phyloP scores from a whole-genome alignment of 2,113 vertebrate species.

The Plecotus auritus region DNA sequence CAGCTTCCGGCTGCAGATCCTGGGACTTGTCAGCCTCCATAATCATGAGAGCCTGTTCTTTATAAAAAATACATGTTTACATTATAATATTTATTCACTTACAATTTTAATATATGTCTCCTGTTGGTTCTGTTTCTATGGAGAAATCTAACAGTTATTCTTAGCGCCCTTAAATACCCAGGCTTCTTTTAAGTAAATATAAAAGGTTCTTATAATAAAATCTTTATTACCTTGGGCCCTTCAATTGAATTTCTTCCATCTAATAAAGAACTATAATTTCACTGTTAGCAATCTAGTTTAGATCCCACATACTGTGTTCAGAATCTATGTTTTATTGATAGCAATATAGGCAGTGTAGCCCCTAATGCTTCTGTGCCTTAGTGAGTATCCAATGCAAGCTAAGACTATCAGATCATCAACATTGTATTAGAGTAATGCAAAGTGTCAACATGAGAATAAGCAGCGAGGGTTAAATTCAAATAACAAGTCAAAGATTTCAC shows the following conservation, averaged over 20 bases:
- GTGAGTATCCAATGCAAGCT: not conserved
- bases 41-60: not conserved
- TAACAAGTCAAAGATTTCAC: not conserved
- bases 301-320: not conserved
- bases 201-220: constrained; percentile 12
- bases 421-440: not conserved
- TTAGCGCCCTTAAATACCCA: not conserved
- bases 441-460: not conserved
- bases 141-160: not conserved
- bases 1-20: not conserved
- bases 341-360: not conserved
- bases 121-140: not conserved
- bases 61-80: not conserved
- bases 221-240: not conserved
- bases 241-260: not conserved
- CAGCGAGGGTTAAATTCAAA: not conserved
- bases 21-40: not conserved
- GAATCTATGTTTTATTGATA: not conserved
- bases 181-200: not conserved
- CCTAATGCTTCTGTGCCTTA: not conserved
- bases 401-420: not conserved
- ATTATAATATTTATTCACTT: not conserved
- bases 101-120: not conserved
- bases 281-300: not conserved
- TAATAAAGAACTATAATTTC: not conserved